Evolutionary conservation across 2,888 invertebrate species (phyloP), one percentile per base, ranked within the genome.

Genomic region (Arge pagana): DNA sequence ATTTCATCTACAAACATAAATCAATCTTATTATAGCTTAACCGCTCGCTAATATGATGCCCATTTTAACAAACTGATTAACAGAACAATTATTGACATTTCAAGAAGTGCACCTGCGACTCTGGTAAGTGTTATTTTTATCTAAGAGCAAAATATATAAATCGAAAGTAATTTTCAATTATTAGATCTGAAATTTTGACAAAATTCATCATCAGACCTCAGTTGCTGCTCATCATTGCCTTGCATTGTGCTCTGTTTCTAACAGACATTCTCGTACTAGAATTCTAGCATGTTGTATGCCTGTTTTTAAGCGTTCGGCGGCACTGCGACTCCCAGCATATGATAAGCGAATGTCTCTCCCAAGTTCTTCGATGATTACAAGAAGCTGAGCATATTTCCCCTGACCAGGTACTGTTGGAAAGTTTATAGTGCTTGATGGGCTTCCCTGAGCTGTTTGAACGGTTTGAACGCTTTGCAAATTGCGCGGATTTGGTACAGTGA

Each of bases 361-460:
- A 31, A 79, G 74, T 64, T 79, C 79, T 57, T 79, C 79, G 48
- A 79, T 79, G 26, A 79, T 77, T 13, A 74, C 71, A 54, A 79
- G 57, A 39, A 76, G 54, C 52, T 76, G 76, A 50, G 76, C 72
- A 52, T 76, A 76, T 53, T 76, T 76, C 35, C 76, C 76, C 55
- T 76, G 76, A n/a, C 76, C 76, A 31, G 76, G 74, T 50, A 76
- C 73, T 13, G 69, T 63, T 13, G 72, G 72, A 56, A 74, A 75
- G 51, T 75, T 76, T 48, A 75, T 73, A 30, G 73, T 65, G 62
- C 68, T 69, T 49, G 74, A 71, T 49, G 74, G 75, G 59, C 72
- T 76, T 16, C 74, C 65, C 56, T 74, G 75, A 13, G 74, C 69
- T 41, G 69, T 68, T 61, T 73, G 73, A 26, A 72, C 71, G 2